Conservation (phyloP, 2,797 vertebrate species). For the Lepus oiostolus region DNA sequence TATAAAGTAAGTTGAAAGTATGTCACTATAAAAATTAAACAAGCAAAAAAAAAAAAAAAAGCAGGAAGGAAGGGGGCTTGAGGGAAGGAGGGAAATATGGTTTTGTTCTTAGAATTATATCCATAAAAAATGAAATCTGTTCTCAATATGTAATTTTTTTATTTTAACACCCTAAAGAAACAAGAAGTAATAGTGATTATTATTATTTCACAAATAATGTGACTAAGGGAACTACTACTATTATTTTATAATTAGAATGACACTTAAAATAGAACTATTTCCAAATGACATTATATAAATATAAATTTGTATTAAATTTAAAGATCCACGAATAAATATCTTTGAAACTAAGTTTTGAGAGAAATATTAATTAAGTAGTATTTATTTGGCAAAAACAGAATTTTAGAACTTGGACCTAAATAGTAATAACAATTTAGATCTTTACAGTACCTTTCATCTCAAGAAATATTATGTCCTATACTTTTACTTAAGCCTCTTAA, state of each 20-base stretch:
- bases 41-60: no score
- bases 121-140: no score
- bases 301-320: slow-evolving; percentile 36
- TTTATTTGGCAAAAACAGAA: slow-evolving; percentile 4
- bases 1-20: no score
- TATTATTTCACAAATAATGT: slow-evolving; percentile 27
- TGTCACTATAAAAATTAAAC: no score
- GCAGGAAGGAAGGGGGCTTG: no score
- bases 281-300: not conserved
- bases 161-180: not conserved
- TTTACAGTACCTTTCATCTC: not conserved
- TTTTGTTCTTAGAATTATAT: no score
- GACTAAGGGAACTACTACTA: not conserved
- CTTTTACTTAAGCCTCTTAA: slow-evolving; percentile 13
- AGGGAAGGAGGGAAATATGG: no score
- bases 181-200: slow-evolving; percentile 8
- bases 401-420: not conserved
- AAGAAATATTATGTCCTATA: not conserved
- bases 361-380: not conserved
- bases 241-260: slow-evolving; percentile 19
- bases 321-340: slow-evolving; percentile 36
- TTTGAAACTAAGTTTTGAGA: slow-evolving; percentile 12
- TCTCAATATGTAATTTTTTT: no score
- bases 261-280: slow-evolving; percentile 44
- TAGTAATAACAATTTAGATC: not conserved